A percentile compares a stretch with the other conserved stretches of the same genome.
Conservation (phyloP, 2,888 invertebrate species). For the Drosophila glabriapex region DNA sequence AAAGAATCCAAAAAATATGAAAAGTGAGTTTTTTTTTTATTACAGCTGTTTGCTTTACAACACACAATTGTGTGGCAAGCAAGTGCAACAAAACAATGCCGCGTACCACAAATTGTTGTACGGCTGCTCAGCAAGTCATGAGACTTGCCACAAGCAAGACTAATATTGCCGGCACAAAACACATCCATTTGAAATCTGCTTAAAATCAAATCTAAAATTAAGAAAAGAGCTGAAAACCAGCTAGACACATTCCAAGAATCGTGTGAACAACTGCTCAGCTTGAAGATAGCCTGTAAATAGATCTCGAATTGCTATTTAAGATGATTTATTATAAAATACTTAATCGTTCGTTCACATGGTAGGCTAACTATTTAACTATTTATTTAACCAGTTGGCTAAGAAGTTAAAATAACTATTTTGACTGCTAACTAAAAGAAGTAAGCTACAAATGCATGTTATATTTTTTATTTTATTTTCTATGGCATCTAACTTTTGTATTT, state of each 20-base stretch:
- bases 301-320: not conserved
- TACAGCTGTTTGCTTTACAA: slow-evolving; percentile 20
- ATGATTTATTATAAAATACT: not conserved
- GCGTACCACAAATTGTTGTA: slow-evolving; percentile 18
- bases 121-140: slow-evolving; percentile 20
- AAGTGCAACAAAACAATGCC: slow-evolving; percentile 30
- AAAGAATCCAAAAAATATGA: slow-evolving; percentile 17
- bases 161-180: not conserved
- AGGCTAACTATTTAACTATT: not conserved
- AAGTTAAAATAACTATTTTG: not conserved
- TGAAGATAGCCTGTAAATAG: not conserved
- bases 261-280: not conserved
- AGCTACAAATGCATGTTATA: not conserved
- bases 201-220: not conserved
- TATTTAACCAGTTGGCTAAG: not conserved
- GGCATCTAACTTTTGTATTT: not conserved
- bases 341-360: not conserved
- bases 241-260: not conserved
- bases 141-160: slow-evolving; percentile 8
- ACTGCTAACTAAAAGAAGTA: not conserved
- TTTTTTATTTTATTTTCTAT: not conserved
- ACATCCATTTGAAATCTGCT: not conserved
- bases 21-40: slow-evolving; percentile 10
- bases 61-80: slow-evolving; percentile 29
- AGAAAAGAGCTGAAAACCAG: not conserved